Percentiles rank a stretch among this genome's conserved stretches.
Evolutionary conservation across 2,113 vertebrate species (phyloP).

Genomic region (Crotalus viridis): DNA sequence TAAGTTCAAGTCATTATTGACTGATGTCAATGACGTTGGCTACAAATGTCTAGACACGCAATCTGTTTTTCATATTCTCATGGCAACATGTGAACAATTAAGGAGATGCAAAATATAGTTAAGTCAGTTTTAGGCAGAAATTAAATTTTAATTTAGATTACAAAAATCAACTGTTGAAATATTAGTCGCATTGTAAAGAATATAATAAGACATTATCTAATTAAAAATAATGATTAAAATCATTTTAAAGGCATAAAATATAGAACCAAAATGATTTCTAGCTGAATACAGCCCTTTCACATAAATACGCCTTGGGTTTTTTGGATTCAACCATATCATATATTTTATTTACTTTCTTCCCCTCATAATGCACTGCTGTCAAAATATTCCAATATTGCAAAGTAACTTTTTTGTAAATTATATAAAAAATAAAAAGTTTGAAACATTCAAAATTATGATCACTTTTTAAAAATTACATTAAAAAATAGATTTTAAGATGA

Average conservation of each 20-base stretch:
- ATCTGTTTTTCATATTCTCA: background rate
- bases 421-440: conserved; percentile 60
- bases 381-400: conserved; percentile 61
- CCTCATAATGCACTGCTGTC: conserved; percentile 40
- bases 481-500: conserved; percentile 57
- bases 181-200: conserved; percentile 31
- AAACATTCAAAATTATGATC: conserved; percentile 55
- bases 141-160: conserved; percentile 22
- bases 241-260: conserved; percentile 55
- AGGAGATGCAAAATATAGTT: background rate
- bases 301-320: background rate
- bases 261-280: conserved; percentile 55
- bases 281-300: conserved; percentile 35
- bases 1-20: background rate
- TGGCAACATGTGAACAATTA: background rate
- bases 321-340: conserved; percentile 18
- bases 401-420: conserved; percentile 65
- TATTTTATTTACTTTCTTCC: conserved; percentile 7
- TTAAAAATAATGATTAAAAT: conserved; percentile 61
- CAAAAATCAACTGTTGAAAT: conserved; percentile 26
- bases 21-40: background rate
- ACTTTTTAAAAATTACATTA: conserved; percentile 63
- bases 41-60: background rate
- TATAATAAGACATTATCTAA: conserved; percentile 35
- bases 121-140: background rate